A percentile compares a stretch with the other conserved stretches of the same genome.
phyloP scores from a whole-genome alignment of 2,888 invertebrate species.

The Biston betularia region DNA sequence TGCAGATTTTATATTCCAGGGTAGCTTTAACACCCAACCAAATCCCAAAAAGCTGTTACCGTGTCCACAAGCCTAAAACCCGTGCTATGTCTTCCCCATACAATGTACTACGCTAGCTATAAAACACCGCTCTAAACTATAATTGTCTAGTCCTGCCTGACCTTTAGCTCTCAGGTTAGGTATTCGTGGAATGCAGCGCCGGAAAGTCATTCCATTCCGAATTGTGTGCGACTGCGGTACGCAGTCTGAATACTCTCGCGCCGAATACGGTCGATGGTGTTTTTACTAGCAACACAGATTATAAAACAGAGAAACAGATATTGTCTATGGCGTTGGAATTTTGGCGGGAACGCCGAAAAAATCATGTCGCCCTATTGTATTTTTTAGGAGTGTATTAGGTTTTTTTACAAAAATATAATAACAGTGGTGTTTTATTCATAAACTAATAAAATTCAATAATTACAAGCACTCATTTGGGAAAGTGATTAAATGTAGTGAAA shows the following conservation, averaged over 20 bases:
- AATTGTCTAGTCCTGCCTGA: slow-evolving; percentile 14
- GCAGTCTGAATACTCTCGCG: slow-evolving; percentile 24
- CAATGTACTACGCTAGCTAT: no score
- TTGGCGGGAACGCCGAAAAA: no score
- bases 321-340: no score
- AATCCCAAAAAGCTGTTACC: no score
- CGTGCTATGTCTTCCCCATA: not conserved
- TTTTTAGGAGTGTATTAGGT: no score
- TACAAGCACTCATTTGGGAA: no score
- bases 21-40: not conserved
- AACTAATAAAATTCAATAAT: no score
- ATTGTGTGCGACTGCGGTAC: slow-evolving; percentile 22
- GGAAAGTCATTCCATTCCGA: slow-evolving; percentile 34
- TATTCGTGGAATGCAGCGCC: slow-evolving; percentile 30
- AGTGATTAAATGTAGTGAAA: no score
- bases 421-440: no score
- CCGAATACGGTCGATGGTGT: slow-evolving; percentile 30
- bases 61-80: no score
- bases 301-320: not conserved
- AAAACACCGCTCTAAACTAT: slow-evolving; percentile 1
- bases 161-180: slow-evolving; percentile 21
- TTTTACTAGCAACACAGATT: slow-evolving; percentile 24
- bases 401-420: no score
- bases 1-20: not conserved
- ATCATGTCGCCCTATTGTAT: no score